These are phyloP conservation scores for Metopia argyrocephala DNA, from an alignment of 2,888 invertebrate species.

Conservation along the genomic window DNA sequence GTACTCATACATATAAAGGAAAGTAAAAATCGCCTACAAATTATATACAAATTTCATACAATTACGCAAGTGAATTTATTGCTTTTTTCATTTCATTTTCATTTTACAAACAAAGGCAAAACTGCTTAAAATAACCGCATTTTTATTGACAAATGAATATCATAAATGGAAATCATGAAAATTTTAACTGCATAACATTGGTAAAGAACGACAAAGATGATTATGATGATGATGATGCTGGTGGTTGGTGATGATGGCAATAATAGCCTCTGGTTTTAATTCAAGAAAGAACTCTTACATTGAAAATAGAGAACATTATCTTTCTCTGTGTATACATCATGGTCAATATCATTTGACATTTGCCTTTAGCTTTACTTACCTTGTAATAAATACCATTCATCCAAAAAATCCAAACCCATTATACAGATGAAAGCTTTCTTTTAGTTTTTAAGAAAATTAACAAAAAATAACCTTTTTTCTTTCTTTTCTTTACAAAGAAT, in stretches of 20 bases:
- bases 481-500: constrained; percentile 28
- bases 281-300: background rate
- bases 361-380: constrained; percentile 70
- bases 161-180: background rate
- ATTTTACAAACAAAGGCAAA: background rate
- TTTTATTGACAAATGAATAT: constrained; percentile 3
- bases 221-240: constrained; percentile 1
- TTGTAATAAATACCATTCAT: constrained; percentile 78
- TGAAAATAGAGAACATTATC: background rate
- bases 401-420: constrained; percentile 75
- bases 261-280: background rate
- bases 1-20: background rate
- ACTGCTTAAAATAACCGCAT: background rate
- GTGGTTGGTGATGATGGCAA: background rate
- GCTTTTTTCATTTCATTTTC: background rate
- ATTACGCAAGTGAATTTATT: constrained; percentile 67
- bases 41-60: constrained; percentile 50
- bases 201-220: background rate
- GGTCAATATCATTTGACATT: background rate
- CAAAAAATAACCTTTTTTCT: background rate
- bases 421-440: constrained; percentile 37
- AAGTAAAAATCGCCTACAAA: constrained; percentile 36
- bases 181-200: background rate
- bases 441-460: background rate
- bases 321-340: background rate